These are phyloP conservation scores for Desmophyllum pertusum DNA, from an alignment of 92 coral and sea anemone genomes.

Conservation along the genomic window DNA sequence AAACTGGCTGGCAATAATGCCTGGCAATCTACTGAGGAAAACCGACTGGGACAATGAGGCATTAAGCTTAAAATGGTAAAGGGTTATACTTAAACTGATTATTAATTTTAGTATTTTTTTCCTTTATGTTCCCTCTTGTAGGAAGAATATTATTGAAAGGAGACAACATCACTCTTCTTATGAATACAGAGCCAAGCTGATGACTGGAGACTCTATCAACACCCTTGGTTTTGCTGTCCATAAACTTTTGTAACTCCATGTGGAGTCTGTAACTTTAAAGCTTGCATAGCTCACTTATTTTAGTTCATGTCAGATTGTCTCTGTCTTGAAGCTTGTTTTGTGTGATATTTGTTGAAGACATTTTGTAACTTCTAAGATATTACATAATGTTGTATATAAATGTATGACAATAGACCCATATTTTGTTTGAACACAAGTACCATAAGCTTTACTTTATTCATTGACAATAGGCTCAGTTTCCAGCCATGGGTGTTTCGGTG, in stretches of 20 bases:
- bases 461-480: no score
- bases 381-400: not conserved
- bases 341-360: not conserved
- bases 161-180: slow-evolving; percentile 94
- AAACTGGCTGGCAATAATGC: no score
- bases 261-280: not conserved
- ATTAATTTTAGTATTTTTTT: not conserved
- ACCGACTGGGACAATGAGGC: not conserved
- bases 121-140: slow-evolving; percentile 17
- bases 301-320: not conserved
- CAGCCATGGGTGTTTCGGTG: no score
- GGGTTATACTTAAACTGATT: not conserved
- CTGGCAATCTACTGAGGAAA: no score
- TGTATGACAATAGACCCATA: not conserved
- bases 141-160: slow-evolving; percentile 94
- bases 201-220: not conserved
- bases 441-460: not conserved
- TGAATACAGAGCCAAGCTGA: slow-evolving; percentile 82
- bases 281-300: not conserved
- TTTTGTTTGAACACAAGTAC: not conserved
- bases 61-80: not conserved
- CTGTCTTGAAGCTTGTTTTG: not conserved
- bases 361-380: not conserved
- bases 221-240: not conserved
- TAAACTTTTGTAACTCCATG: slow-evolving; percentile 1